Base-by-base conservation (phyloP, 2,888 invertebrate genomes). In the Diabrotica balteata region DNA sequence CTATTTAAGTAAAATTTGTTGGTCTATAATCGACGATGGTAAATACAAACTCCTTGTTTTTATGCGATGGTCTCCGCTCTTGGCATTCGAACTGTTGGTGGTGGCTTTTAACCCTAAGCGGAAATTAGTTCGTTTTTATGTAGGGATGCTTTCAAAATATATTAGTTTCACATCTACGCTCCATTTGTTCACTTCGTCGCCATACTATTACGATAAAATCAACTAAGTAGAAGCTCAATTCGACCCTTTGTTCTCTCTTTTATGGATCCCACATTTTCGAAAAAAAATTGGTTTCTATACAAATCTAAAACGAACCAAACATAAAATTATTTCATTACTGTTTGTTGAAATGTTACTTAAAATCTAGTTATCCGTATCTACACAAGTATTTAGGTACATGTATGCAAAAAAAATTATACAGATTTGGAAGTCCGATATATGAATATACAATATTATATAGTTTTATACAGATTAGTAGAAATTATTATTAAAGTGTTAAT, bases 101-200 rank as follows among this genome's bases (percentile, higher is more conserved):
- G 77, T 77, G 78, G 76, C 79, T 78, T 72, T 78, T 76, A 76
- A 79, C 77, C 78, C 79, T 78, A 75, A 79, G 78, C 81, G 81
- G 81, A 82, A 81, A 82, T 82, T 81, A 82, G 81, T 80, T 82
- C 78, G 80, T 81, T 81, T 81, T 81, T 81, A 80, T 79, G 79
- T 79, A 77, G 78, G 75, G 79, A 78, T 79, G 80, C 77, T 80
- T 80, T 78, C 78, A 78, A 79, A 79, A 80, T 80, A 80, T 80
- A 79, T 79, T 76, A 76, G 78, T 77, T 64, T 79, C 77, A 75
- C 77, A 75, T 78, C 78, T 77, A 79, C 79, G 80, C 78, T 79
- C 79, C 79, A 80, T 80, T 81, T 81, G 79, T 78, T 79, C 76
- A 77, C 76, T 80, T 79, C 76, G 76, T 76, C 75, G 75, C 75